Evolutionary conservation across 2,888 invertebrate genomes (phyloP).

Genomic region (Bursaphelenchus okinawaensis): DNA sequence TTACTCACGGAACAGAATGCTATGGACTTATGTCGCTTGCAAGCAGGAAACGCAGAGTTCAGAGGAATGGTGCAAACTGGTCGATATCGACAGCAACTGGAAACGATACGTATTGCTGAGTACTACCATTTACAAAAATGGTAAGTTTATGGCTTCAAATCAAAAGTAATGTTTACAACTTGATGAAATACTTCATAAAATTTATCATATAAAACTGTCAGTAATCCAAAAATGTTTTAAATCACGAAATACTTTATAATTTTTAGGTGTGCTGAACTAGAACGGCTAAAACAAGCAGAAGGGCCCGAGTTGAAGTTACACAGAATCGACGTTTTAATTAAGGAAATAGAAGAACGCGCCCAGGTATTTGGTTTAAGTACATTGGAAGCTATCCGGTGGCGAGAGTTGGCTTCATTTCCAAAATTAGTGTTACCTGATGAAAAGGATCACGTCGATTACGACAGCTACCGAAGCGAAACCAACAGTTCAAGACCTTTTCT

Average conservation of each 20-base stretch:
- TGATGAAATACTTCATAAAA: too few relatives aligned
- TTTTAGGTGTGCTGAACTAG: conserved; percentile 10
- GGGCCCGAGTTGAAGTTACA: not conserved
- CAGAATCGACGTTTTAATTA: conserved; percentile 2
- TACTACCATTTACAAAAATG: conserved; percentile 12
- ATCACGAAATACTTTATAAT: too few relatives aligned
- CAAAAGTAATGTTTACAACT: too few relatives aligned
- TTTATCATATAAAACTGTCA: too few relatives aligned
- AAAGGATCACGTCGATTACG: not conserved
- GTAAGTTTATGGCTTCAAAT: not conserved
- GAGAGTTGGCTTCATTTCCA: conserved; percentile 2
- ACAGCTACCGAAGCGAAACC: not conserved
- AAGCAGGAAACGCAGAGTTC: conserved; percentile 3
- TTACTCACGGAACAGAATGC: conserved; percentile 6
- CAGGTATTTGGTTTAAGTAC: not conserved
- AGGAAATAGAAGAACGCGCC: conserved; percentile 7
- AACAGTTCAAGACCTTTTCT: not conserved
- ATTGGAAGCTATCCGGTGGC: conserved; percentile 8
- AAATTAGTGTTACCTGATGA: conserved; percentile 1
- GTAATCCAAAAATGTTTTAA: too few relatives aligned
- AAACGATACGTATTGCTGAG: conserved; percentile 7
- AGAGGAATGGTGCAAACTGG: not conserved
- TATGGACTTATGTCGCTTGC: conserved; percentile 2
- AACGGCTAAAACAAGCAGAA: conserved; percentile 7
- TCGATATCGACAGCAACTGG: conserved; percentile 1